A percentile compares a stretch with the other conserved stretches of the same genome.
These are phyloP conservation scores for Leptonema lineaticorne DNA, from an alignment of 1,140 invertebrate species.

Conservation along the genomic window DNA sequence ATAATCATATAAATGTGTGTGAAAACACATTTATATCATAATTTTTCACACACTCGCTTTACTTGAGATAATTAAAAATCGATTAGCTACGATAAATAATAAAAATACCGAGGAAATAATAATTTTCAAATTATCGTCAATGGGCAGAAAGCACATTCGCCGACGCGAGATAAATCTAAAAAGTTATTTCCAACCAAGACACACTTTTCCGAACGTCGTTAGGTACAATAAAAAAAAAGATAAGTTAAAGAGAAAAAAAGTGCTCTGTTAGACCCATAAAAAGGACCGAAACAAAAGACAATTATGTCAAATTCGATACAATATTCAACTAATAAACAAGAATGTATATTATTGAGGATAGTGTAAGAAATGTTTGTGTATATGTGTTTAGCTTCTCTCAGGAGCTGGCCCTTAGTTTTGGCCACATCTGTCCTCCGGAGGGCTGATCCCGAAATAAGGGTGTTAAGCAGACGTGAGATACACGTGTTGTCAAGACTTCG, in stretches of 20 bases:
- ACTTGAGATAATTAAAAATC: not conserved
- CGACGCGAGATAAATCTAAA: not conserved
- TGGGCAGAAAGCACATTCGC: not conserved
- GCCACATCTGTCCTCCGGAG: slow-evolving; percentile 14
- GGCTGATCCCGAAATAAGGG: slow-evolving; percentile 25
- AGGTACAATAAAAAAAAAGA: not conserved
- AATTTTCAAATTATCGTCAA: not conserved
- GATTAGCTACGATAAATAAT: not conserved
- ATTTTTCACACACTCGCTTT: no score
- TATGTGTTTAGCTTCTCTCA: not conserved
- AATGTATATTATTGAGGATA: not conserved
- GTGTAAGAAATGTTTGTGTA: not conserved
- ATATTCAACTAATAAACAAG: not conserved
- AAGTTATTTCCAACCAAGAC: not conserved
- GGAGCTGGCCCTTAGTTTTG: not conserved
- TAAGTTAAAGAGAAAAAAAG: not conserved
- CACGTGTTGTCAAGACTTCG: slow-evolving; percentile 13
- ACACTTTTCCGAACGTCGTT: not conserved
- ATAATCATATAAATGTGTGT: no score
- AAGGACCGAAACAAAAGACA: not conserved
- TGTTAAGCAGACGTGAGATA: slow-evolving; percentile 20
- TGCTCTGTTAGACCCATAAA: not conserved
- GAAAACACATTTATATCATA: no score
- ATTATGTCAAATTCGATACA: not conserved
- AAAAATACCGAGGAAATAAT: not conserved